phyloP scores from a whole-genome alignment of 2,888 invertebrate genomes.

The Hipparchia sbordonii region DNA sequence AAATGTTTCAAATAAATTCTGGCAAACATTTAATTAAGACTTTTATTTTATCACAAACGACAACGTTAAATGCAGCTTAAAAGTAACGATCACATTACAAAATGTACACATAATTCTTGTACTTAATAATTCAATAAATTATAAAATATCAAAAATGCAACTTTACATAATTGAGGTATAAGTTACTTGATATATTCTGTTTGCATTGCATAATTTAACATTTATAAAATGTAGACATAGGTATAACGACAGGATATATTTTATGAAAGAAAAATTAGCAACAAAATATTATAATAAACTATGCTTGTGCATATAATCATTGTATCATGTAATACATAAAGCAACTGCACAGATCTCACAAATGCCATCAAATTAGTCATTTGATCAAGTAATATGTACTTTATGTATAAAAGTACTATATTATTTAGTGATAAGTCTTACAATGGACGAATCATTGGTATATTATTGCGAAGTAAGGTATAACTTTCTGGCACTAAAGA shows the following conservation, averaged over 20 bases:
- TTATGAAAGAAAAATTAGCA: slow-evolving; percentile 10
- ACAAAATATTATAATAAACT: slow-evolving; percentile 7
- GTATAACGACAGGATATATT: slow-evolving; percentile 7
- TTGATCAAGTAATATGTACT: background rate
- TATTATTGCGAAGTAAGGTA: no score
- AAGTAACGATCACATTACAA: slow-evolving; percentile 74
- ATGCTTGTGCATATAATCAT: background rate
- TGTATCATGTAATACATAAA: background rate
- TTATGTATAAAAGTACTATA: background rate
- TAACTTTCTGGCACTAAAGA: no score
- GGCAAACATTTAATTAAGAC: slow-evolving; percentile 53
- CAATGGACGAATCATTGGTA: slow-evolving; percentile 2
- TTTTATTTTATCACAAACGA: slow-evolving; percentile 79
- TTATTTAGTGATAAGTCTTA: slow-evolving; percentile 6
- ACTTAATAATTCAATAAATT: slow-evolving; percentile 55
- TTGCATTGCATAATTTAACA: slow-evolving; percentile 26
- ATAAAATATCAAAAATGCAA: slow-evolving; percentile 50
- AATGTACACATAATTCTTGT: slow-evolving; percentile 60
- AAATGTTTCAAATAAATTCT: slow-evolving; percentile 49
- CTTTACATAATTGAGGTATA: slow-evolving; percentile 33
- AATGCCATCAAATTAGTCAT: background rate
- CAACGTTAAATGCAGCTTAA: slow-evolving; percentile 81
- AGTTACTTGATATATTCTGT: slow-evolving; percentile 24
- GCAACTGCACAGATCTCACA: background rate
- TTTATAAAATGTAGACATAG: slow-evolving; percentile 23